Conservation (phyloP, 2,888 invertebrate species). For the Spodoptera littoralis region DNA sequence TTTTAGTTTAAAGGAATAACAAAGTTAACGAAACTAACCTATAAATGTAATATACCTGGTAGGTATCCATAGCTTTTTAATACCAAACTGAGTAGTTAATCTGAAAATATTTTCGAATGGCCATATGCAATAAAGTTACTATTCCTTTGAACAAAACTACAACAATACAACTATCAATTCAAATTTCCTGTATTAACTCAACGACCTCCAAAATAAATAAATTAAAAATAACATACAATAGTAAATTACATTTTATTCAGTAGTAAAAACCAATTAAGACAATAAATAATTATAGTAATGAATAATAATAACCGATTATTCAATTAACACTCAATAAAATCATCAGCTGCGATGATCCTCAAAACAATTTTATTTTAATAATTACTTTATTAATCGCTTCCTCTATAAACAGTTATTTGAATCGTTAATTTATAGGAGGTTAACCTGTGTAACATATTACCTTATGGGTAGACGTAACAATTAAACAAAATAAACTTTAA, state of each 20-base stretch:
- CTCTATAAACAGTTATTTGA: constrained; percentile 21
- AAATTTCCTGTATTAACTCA: no score
- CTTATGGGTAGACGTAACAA: constrained; percentile 28
- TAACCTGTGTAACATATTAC: constrained; percentile 28
- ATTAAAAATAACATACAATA: background rate
- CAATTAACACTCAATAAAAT: constrained; percentile 12
- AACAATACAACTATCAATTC: no score
- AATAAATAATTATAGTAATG: background rate
- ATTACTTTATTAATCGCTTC: constrained; percentile 22
- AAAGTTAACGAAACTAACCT: no score
- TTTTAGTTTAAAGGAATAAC: no score
- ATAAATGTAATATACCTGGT: no score
- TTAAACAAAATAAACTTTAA: constrained; percentile 1
- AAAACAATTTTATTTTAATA: background rate
- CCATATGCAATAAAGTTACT: no score
- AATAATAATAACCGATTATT: constrained; percentile 12
- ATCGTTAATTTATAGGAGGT: constrained; percentile 34
- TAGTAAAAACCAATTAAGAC: background rate
- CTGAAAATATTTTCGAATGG: no score
- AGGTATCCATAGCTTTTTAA: no score
- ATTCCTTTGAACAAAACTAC: no score
- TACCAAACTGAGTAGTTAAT: no score
- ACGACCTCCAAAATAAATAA: no score
- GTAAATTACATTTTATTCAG: background rate
- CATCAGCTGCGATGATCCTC: constrained; percentile 1